Base-by-base conservation (phyloP, 2,113 vertebrate genomes). In the Prunella fulvescens region DNA sequence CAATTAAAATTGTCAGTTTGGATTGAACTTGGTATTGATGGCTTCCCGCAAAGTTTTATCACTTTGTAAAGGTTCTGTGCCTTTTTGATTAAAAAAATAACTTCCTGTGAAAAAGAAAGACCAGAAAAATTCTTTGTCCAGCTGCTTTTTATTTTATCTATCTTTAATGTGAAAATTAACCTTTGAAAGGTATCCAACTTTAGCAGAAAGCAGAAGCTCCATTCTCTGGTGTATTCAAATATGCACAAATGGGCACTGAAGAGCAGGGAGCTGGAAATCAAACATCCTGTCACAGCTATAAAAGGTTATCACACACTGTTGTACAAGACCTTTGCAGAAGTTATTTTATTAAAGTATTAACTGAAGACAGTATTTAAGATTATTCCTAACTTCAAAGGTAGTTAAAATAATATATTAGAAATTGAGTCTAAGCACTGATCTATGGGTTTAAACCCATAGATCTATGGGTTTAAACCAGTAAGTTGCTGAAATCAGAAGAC, bases 111-210 rank as follows among this genome's bases (percentile, higher is more conserved):
- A 77, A 74, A 82, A 69, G 48, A 37, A 80, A 79, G 25, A 35
- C 20, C 6, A 42, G 60, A 47, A 90, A 48, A 71, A 29, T 45
- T 66, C 8, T 80, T 28, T 72, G 57, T 69, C 73, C 72, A 90
- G 74, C 74, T 93, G 42, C 86, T 85, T 93, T 97, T 96, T 93
- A 91, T 92, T 90, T 88, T 95, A 92, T 50, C 85, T 31, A 0
- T 56, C n/a, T 83, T 90, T 86, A 86, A 78, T 71, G 42, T 61
- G 23, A 67, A 81, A 73, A 81, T 86, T 67, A 81, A 79, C 60
- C 65, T 92, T 71, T 90, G 69, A 83, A 94, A 93, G 25, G n/a
- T 85, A 10, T 26, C 64, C 86, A 82, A 1, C 40, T 81, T 86
- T 31, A 74, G 61, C 44, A 84, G 57, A 93, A 94, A 71, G 47